Conservation (phyloP, 2,113 vertebrate genomes). For the Climacteris rufus region DNA sequence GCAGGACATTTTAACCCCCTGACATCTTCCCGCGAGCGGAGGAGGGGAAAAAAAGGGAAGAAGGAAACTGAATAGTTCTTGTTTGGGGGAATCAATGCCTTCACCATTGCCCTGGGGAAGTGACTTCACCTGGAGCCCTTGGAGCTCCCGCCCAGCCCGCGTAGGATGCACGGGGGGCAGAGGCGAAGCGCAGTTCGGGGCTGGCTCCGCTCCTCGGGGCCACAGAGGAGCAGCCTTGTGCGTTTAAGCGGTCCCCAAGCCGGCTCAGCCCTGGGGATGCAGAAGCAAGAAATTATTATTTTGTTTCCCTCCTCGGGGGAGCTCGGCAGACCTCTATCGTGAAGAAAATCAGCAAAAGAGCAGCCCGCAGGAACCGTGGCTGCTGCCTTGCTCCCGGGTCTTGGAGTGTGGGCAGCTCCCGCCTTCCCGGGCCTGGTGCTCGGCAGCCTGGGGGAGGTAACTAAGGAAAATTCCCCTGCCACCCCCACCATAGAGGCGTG, state of each 20-base stretch:
- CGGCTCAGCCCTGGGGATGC: not conserved
- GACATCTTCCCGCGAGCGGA: not conserved
- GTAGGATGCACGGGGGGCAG: not conserved
- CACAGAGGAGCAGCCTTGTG: not conserved
- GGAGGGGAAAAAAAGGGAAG: not conserved
- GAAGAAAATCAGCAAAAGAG: not conserved
- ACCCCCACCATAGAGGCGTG: not conserved
- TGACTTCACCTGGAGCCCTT: not conserved
- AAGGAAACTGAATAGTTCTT: not conserved
- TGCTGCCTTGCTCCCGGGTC: not conserved
- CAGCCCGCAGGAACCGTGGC: not conserved
- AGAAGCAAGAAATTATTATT: not conserved
- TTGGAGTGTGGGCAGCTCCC: not conserved
- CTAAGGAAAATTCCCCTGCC: not conserved
- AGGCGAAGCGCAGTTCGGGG: accelerated
- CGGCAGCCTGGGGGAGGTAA: not conserved
- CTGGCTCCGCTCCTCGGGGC: not conserved
- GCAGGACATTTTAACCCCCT: conserved; percentile 35
- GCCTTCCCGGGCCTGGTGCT: not conserved
- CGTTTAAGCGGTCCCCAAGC: not conserved
- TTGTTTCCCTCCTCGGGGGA: not conserved
- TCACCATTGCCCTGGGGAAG: not conserved
- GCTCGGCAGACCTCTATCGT: not conserved
- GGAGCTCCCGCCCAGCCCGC: not conserved
- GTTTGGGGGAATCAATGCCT: not conserved